Evolutionary conservation across 2,113 vertebrate species (phyloP).

Genomic region (Noctilio leporinus): DNA sequence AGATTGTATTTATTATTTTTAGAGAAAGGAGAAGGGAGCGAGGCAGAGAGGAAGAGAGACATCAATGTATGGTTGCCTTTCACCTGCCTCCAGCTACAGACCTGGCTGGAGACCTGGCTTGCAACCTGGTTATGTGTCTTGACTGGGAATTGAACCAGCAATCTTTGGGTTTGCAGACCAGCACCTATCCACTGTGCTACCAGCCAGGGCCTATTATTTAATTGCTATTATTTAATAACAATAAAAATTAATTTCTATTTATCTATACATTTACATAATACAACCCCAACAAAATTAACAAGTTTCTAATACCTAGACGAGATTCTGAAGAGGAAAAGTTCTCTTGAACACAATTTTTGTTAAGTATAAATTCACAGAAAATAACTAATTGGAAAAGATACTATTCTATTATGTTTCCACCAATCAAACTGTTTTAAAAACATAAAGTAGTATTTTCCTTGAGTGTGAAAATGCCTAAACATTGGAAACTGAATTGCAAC

Average conservation of each 20-base stretch:
- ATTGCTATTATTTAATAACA: neutral
- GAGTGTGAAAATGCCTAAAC: neutral
- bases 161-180: too few relatives aligned
- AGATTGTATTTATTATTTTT: too few relatives aligned
- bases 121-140: too few relatives aligned
- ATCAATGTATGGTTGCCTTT: too few relatives aligned
- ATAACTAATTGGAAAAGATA: neutral
- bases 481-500: neutral
- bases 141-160: too few relatives aligned
- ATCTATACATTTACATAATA: neutral
- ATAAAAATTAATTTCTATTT: neutral
- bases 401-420: neutral
- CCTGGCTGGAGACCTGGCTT: too few relatives aligned
- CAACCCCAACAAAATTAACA: neutral
- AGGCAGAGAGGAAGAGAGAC: too few relatives aligned
- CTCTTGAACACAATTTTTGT: neutral
- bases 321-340: neutral
- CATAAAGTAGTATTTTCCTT: neutral
- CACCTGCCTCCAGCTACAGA: too few relatives aligned
- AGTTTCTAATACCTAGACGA: neutral
- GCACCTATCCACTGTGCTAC: too few relatives aligned
- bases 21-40: too few relatives aligned
- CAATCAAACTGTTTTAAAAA: neutral
- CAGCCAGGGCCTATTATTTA: too few relatives aligned
- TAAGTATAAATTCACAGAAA: neutral